These are phyloP conservation scores for Apamea epomidion DNA, from an alignment of 2,888 invertebrate species.

Conservation along the genomic window DNA sequence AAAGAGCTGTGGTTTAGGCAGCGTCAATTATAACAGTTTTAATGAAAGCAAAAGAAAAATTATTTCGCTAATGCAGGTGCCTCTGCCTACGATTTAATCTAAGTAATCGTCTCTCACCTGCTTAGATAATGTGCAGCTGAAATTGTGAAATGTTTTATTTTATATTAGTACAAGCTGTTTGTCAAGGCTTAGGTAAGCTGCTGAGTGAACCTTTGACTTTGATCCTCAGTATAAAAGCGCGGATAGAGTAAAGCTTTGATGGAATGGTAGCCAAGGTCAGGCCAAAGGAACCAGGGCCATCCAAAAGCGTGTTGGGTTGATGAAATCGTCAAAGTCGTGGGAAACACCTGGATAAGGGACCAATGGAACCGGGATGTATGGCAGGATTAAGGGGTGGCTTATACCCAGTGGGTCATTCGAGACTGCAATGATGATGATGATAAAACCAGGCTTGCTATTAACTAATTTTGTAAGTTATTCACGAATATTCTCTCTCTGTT, in stretches of 20 bases:
- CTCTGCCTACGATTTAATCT: constrained; percentile 25
- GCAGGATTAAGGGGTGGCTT: background rate
- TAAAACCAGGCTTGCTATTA: background rate
- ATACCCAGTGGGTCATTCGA: background rate
- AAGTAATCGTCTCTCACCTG: background rate
- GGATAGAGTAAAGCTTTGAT: background rate
- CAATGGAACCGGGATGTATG: background rate
- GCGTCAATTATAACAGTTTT: constrained; percentile 75
- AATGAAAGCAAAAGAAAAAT: constrained; percentile 74
- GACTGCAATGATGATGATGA: background rate
- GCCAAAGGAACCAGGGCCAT: background rate
- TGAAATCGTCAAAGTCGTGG: no score
- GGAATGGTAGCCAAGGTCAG: background rate
- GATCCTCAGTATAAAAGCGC: background rate
- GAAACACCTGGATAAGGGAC: no score
- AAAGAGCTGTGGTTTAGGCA: constrained; percentile 66
- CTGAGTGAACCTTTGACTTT: background rate
- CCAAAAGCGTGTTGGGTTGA: no score
- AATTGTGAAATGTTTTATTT: constrained; percentile 8
- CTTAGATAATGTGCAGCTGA: background rate
- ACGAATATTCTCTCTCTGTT: background rate
- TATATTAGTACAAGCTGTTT: background rate
- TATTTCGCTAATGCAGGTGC: constrained; percentile 72
- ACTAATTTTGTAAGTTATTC: background rate
- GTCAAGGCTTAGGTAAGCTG: background rate